Conservation (phyloP, 64 coral and sea anemone genomes). For the Platygyra sinensis region DNA sequence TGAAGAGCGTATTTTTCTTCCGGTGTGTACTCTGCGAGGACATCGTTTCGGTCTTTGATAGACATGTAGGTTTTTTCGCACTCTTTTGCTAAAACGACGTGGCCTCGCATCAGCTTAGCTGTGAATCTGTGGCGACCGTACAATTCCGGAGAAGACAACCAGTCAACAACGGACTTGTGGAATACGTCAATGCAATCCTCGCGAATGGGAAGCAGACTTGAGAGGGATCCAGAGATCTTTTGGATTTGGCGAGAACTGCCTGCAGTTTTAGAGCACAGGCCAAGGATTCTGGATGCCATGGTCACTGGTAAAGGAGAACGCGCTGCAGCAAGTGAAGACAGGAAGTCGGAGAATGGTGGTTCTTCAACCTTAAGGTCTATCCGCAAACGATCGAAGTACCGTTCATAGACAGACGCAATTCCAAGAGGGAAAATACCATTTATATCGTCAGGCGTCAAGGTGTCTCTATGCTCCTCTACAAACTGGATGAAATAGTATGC, state of each 20-base stretch:
- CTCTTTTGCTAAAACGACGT: constrained; percentile 42
- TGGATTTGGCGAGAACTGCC: neutral
- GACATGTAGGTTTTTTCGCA: constrained; percentile 37
- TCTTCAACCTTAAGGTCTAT: constrained; percentile 8
- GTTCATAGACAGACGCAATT: constrained; percentile 60
- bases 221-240: constrained; percentile 31
- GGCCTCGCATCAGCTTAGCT: constrained; percentile 38
- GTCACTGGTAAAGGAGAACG: constrained; percentile 54
- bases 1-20: constrained; percentile 66
- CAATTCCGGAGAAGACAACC: constrained; percentile 34
- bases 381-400: constrained; percentile 61
- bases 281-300: constrained; percentile 55
- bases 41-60: neutral
- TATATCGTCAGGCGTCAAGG: constrained; percentile 6
- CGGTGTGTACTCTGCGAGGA: neutral
- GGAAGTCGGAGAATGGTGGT: constrained; percentile 27
- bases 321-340: constrained; percentile 58
- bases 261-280: constrained; percentile 6
- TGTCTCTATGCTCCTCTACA: constrained; percentile 18
- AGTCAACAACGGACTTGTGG: constrained; percentile 82
- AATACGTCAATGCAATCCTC: constrained; percentile 60
- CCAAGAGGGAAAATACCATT: constrained; percentile 38
- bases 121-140: constrained; percentile 61
- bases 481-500: constrained; percentile 54
- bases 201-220: constrained; percentile 57